Base-by-base conservation (phyloP, 2,888 invertebrate genomes). In the Noctuana brunneofusca region DNA sequence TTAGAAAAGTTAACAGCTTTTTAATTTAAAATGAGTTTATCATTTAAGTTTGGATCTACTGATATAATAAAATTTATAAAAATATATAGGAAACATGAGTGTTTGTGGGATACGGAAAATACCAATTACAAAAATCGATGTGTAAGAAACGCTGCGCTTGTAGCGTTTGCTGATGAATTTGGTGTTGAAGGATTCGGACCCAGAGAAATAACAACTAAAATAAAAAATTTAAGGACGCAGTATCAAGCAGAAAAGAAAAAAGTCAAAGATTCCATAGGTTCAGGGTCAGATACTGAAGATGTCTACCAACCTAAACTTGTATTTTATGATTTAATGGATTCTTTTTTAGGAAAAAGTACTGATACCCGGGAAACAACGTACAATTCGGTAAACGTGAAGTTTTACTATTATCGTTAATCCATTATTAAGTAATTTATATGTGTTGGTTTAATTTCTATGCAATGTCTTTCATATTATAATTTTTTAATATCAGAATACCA, bases 321-420 rank as follows among this genome's bases (percentile, higher is more conserved):
- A 63, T 67, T 62, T 54, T 67, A 64, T 63, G 59, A 67, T 63
- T 65, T 67, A 60, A 67, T 67, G 64, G 60, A 67, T 16, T 46
- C 46, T 1, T 46, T 46, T 46, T 46, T 46, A 46, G 20, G 20
- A 46, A 18, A 18, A 22, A 46, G 1, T 12, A 12, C 46, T 12
- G 20, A 46, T 5, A 8, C 46, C 9, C 20, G 12, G 5, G 46
- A 20, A 41, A 16, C 16, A 16, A 12, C 3, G 12, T 46, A 20
- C 1, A 20, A 46, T 12, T 22, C 20, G 20, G 46, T 46, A 46
- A 41, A 16, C 8, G 14, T 12, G 30, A 30, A 30, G n/a, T n/a
- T n/a, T n/a, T n/a, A n/a, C n/a, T n/a, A n/a, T n/a, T n/a, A n/a
- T n/a, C n/a, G n/a, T n/a, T n/a, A n/a, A n/a, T n/a, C n/a, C n/a